Evolutionary conservation across 2,888 invertebrate genomes (phyloP).

Genomic region (Periphyllus acericola): DNA sequence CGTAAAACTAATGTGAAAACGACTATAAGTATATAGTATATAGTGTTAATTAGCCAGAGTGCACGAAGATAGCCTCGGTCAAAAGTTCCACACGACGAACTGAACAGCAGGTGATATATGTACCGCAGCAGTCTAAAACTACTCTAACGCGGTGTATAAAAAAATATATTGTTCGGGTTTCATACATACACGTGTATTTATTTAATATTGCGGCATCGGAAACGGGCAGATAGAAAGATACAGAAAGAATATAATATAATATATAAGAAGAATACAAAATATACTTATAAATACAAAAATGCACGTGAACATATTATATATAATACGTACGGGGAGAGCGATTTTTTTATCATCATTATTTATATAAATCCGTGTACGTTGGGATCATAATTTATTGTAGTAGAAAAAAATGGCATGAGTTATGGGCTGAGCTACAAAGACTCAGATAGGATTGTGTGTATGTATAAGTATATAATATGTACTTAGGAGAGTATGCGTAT

Average conservation of each 20-base stretch:
- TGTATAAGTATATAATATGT: neutral
- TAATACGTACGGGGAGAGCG: slow-evolving; percentile 1
- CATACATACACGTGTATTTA: neutral
- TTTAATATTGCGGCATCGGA: neutral
- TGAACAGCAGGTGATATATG: slow-evolving; percentile 5
- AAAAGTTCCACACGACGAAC: neutral
- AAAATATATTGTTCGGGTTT: neutral
- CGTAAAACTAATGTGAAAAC: neutral
- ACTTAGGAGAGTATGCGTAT: neutral
- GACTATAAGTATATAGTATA: neutral
- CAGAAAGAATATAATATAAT: neutral
- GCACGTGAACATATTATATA: neutral
- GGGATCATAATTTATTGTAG: slow-evolving; percentile 52
- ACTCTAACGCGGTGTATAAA: neutral
- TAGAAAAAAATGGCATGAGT: slow-evolving; percentile 57
- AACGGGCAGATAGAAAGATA: neutral
- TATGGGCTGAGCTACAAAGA: slow-evolving; percentile 46
- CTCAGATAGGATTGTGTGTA: slow-evolving; percentile 26
- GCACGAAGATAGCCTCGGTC: neutral
- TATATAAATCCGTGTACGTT: slow-evolving; percentile 37
- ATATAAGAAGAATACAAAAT: neutral
- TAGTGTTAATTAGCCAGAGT: neutral
- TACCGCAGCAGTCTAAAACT: neutral
- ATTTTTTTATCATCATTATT: slow-evolving; percentile 38
- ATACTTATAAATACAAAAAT: slow-evolving; percentile 10